Base-by-base conservation (phyloP, 2,797 vertebrate species). In the Hybognathus amarus region DNA sequence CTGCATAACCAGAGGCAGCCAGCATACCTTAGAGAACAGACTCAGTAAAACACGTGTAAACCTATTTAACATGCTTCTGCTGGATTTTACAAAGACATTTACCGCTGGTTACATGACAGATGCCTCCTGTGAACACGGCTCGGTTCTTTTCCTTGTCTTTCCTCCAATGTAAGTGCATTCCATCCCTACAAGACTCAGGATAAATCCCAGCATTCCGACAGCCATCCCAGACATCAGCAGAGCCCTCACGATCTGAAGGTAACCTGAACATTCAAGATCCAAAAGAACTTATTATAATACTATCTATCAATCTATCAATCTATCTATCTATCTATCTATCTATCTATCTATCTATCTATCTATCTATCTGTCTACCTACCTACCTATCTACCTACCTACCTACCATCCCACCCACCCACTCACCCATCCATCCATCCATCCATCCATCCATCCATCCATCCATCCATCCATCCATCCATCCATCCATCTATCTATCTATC, bases 121-220 rank as follows among this genome's bases (percentile, higher is more conserved):
- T 82, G 63, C 93, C 95, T 0, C 94, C 94, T 0, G 75, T 40
- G 64, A 88, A 93, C 79, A 94, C 89, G 77, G 93, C 92, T 90
- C 87, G 93, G 85, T 93, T 83, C 88, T 96, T 96, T 2, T 93
- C 92, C 1, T n/a, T 81, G 4, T 94, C 93, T 85, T 94, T 0
- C 95, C 95, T 50, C 96, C 95, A 0, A 96, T 88, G 86, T 89
- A 94, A 69, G 95, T 96, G 88, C 96, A 96, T 80, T 96, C 95
- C 95, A 96, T 96, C 0, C 96, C 95, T 77, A 95, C 6, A 47
- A 96, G 85, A 33, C 93, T 92, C 78, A 96, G 92, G 9, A 96
- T 90, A 47, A 96, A 95, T 1, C 93, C 95, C 88, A 96, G 89
- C 89, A 95, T 92, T 30, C 95, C 95, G 33, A 94, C 11, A 15